Evolutionary conservation across 2,888 invertebrate genomes (phyloP), one percentile per base, ranked within the genome.

Genomic region (Aspidiotus destructor): DNA sequence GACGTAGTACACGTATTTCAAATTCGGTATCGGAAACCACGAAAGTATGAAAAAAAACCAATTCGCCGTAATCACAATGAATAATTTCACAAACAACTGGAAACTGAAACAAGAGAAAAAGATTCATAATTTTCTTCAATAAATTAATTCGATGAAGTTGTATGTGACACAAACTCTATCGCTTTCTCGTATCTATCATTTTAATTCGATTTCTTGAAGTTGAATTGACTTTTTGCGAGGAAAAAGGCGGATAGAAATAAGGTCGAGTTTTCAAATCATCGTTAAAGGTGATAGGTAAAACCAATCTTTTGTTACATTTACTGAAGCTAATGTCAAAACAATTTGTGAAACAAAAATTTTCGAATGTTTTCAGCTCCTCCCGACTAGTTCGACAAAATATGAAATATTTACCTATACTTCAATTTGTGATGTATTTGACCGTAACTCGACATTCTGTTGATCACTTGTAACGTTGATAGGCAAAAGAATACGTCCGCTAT

Each of bases 341-440:
- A 28, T 28, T 28, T 28, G 28, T 28, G 28, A 5, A 5, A 5
- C 28, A 28, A 28, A 28, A 62, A 17, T 67, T 78, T 75, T 68
- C 55, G 44, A 54, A 69, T 15, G 63, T 11, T 11, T n/a, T 17
- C 61, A 2, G 7, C 11, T 62, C 3, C 6, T 28, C 70, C 17
- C 53, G 16, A 28, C 40, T 13, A 62, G 17, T 41, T 44, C 28
- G 60, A 69, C 57, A 55, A 62, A 48, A 61, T 3, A 61, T 8
- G 8, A 16, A 28, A 53, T 57, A 73, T 76, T 77, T 78, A 88
- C 88, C 86, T 89, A 78, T 89, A 88, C 77, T 88, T 88, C 71
- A 92, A 80, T 78, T 91, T 91, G 74, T 91, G 88, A 75, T 91
- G 91, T 74, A 92, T 91, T 73, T 90, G 81, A 60, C 91, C 91